Conservation (phyloP, 2,888 invertebrate species). For the Odiellus spinosus region DNA sequence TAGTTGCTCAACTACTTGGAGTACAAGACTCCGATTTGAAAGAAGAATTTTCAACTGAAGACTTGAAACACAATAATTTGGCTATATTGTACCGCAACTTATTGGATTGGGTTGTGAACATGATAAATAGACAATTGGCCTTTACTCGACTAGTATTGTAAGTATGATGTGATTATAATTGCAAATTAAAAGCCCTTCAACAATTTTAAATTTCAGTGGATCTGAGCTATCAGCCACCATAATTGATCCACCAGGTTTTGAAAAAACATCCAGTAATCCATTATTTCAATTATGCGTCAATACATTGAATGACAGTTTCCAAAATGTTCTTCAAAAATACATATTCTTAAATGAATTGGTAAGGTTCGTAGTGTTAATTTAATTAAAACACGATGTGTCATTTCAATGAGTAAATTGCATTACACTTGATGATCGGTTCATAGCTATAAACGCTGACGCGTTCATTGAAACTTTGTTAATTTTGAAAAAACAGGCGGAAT, state of each 20-base stretch:
- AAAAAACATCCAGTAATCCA: slow-evolving; percentile 8
- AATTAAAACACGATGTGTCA: background rate
- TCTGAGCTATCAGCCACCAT: slow-evolving; percentile 10
- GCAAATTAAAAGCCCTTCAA: slow-evolving; percentile 62
- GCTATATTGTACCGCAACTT: slow-evolving; percentile 51
- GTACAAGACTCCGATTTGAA: background rate
- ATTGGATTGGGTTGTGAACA: slow-evolving; percentile 74
- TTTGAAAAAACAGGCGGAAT: background rate
- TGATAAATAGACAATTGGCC: slow-evolving; percentile 65
- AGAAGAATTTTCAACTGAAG: background rate
- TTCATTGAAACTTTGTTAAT: background rate
- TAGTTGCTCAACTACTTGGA: background rate
- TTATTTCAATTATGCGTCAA: slow-evolving; percentile 10
- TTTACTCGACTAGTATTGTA: slow-evolving; percentile 57
- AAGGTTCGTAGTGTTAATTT: background rate
- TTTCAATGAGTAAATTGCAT: background rate
- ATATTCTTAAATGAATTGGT: slow-evolving; percentile 15
- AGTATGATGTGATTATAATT: slow-evolving; percentile 2
- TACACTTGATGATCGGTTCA: no score
- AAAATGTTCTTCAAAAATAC: slow-evolving; percentile 13
- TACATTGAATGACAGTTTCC: slow-evolving; percentile 11
- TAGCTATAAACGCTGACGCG: no score
- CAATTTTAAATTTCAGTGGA: slow-evolving; percentile 36
- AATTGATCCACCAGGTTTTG: slow-evolving; percentile 14
- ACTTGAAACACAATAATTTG: background rate